Base-by-base conservation (phyloP, 2,113 vertebrate species). In the Tetrao urogallus region DNA sequence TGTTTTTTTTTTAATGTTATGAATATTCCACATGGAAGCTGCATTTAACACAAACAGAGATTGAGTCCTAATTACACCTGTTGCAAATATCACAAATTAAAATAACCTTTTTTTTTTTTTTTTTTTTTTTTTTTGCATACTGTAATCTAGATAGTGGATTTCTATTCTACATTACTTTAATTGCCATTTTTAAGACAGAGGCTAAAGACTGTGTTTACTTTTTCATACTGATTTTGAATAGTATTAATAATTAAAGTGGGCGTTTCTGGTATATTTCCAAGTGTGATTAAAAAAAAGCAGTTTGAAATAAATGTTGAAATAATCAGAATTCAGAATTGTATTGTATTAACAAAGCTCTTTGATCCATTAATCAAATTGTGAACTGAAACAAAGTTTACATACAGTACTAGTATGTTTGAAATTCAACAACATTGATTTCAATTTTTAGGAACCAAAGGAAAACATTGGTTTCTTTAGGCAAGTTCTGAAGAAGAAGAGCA, bases 111-210 rank as follows among this genome's bases (percentile, higher is more conserved):
- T 61, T 9, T 52, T 65, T 47, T 65, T 58, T 38, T 38, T 45
- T 61, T 9, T 52, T 65, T 47, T 65, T 58, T 50, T 58, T 10
- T 58, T 65, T 47, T 66, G 32, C 13, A 47, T 83, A 30, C 34
- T 77, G 12, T 76, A 69, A 75, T 93, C 63, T 67, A 90, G 87
- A 60, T 58, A 75, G 43, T 57, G 38, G 47, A 82, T 6, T 77
- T 75, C 28, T 76, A 65, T 77, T 84, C 92, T 86, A 84, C 74
- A 56, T 80, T 90, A 65, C 15, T 89, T 81, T 89, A 79, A 67
- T 89, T 93, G 84, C 16, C 7, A 92, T 90, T 97, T 95, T 67
- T 22, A 78, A 91, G 95, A 82, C 65, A 93, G 58, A 69, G 50
- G 13, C 27, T 76, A 15, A 71, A 18, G 14, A 42, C n/a, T 45